Percentiles rank a stretch among this genome's conserved stretches.
Evolutionary conservation across 2,113 vertebrate species (phyloP).

Genomic region (Capricornis sumatraensis): DNA sequence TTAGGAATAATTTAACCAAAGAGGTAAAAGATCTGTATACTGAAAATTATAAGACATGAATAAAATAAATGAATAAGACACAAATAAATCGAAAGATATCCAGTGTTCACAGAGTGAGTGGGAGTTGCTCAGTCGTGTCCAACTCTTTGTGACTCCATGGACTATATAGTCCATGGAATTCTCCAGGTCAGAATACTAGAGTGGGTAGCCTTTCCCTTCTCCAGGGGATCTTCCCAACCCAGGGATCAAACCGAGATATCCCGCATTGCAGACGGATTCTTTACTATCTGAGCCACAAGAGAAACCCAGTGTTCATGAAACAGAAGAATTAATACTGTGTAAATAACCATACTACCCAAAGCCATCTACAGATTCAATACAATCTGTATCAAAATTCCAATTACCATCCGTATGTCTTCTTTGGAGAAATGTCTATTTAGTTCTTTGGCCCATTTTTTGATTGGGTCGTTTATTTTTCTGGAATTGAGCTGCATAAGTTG

Average conservation of each 20-base stretch:
- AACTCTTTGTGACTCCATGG: background rate
- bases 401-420: no score
- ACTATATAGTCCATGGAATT: background rate
- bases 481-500: no score
- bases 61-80: background rate
- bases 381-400: background rate
- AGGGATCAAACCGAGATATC: rapidly evolving
- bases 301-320: background rate
- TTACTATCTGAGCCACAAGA: background rate
- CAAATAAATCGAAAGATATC: background rate
- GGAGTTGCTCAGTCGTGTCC: background rate
- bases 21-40: background rate
- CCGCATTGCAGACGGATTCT: background rate
- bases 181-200: background rate
- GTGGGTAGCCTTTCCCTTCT: background rate
- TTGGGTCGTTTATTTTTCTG: no score
- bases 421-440: no score
- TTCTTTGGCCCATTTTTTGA: no score
- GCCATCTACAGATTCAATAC: background rate
- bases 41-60: background rate
- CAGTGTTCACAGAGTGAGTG: background rate
- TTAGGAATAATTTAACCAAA: background rate
- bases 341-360: background rate
- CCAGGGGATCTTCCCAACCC: background rate
- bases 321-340: background rate